Conservation (phyloP, 1,140 invertebrate species). For the Olivierus martensii region DNA sequence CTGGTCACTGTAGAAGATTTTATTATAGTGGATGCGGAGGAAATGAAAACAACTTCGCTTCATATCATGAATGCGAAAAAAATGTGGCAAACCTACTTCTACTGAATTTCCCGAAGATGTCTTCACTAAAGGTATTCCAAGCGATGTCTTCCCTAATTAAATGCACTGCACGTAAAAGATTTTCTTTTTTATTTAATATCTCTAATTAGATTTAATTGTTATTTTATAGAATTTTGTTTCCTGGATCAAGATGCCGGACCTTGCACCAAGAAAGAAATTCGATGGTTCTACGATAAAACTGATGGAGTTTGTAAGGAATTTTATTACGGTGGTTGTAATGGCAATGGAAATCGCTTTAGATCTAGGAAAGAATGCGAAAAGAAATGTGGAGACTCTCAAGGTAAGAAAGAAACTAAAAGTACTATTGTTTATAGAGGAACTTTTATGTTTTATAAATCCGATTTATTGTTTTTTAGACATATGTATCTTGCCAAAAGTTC, state of each 20-base stretch:
- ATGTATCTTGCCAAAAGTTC: constrained; percentile 52
- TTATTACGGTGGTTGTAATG: constrained; percentile 64
- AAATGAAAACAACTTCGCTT: constrained; percentile 71
- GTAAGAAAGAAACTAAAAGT: constrained; percentile 2
- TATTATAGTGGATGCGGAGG: constrained; percentile 68
- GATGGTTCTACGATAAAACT: constrained; percentile 58
- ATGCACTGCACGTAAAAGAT: no score
- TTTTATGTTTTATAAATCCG: not conserved
- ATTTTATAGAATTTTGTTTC: constrained; percentile 42
- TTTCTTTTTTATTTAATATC: no score
- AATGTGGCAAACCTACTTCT: constrained; percentile 38
- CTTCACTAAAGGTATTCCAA: no score
- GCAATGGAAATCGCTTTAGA: constrained; percentile 74
- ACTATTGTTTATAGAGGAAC: not conserved
- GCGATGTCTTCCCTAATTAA: no score
- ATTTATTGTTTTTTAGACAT: constrained; percentile 38
- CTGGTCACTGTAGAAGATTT: constrained; percentile 65
- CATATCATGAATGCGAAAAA: constrained; percentile 58
- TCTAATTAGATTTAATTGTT: no score
- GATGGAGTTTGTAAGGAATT: constrained; percentile 70
- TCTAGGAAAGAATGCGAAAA: constrained; percentile 58
- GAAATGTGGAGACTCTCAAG: constrained; percentile 44
- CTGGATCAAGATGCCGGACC: constrained; percentile 45
- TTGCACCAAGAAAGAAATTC: constrained; percentile 46
- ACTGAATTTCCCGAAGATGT: not conserved